Percentiles rank a stretch among this genome's conserved stretches.
These are phyloP conservation scores for Galaxias olidus DNA, from an alignment of 2,797 vertebrate species.

Conservation along the genomic window DNA sequence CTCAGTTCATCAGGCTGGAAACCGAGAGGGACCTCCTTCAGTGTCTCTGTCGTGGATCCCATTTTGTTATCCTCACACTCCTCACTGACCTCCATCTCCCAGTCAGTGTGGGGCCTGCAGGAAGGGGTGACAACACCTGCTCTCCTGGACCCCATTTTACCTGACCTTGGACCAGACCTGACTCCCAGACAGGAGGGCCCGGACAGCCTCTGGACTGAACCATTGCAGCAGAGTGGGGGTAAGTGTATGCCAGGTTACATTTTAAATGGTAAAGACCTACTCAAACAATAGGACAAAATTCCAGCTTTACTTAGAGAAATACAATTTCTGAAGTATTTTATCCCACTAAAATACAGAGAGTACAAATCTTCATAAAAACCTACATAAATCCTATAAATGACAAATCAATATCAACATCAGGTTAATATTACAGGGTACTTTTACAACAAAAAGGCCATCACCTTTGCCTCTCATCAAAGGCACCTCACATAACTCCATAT, in stretches of 20 bases:
- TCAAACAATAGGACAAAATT: too few species aligned
- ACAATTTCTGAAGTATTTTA: too few species aligned
- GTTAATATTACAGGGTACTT: too few species aligned
- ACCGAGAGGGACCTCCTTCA: constrained; percentile 35
- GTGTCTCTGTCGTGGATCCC: constrained; percentile 14
- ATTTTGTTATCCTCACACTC: constrained; percentile 26
- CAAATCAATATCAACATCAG: too few species aligned
- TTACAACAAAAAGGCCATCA: too few species aligned
- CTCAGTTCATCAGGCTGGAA: constrained; percentile 16
- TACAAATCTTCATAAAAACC: too few species aligned
- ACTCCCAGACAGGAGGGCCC: constrained; percentile 59
- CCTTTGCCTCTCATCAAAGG: too few species aligned
- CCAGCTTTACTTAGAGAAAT: too few species aligned
- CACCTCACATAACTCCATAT: neutral
- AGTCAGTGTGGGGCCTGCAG: constrained; percentile 42
- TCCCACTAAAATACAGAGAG: too few species aligned
- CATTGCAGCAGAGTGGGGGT: constrained; percentile 66
- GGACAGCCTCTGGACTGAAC: constrained; percentile 69
- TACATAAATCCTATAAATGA: too few species aligned
- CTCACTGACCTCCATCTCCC: constrained; percentile 24
- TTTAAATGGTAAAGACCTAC: neutral
- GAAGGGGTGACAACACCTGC: constrained; percentile 49
- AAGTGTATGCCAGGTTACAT: constrained; percentile 13
- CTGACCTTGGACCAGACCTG: constrained; percentile 54
- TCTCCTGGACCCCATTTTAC: constrained; percentile 54